Conservation (phyloP, 2,888 invertebrate genomes). For the Euproctis similis region DNA sequence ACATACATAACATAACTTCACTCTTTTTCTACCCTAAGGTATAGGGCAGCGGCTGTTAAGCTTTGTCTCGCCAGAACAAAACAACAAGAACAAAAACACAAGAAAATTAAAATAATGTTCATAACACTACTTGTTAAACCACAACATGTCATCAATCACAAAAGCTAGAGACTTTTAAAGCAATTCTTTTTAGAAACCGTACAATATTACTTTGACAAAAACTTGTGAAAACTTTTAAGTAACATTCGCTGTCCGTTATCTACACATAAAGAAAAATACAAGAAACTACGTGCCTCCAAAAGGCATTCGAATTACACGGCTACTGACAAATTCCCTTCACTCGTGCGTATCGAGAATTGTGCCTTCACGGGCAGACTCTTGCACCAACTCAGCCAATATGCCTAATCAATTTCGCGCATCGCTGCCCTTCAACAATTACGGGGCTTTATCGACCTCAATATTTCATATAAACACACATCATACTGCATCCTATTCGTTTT, state of each 20-base stretch:
- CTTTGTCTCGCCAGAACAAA: too few relatives aligned
- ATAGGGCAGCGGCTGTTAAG: too few relatives aligned
- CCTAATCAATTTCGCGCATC: slow-evolving; percentile 57
- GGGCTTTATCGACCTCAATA: slow-evolving; percentile 34
- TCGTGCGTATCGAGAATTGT: slow-evolving; percentile 25
- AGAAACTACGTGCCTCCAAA: slow-evolving; percentile 7
- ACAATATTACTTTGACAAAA: too few relatives aligned
- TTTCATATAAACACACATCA: slow-evolving; percentile 30
- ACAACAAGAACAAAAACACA: too few relatives aligned
- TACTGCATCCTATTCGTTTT: slow-evolving; percentile 16
- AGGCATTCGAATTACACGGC: slow-evolving; percentile 31
- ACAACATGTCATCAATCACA: slow-evolving; percentile 2
- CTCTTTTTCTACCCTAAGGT: too few relatives aligned
- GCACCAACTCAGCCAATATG: slow-evolving; percentile 29
- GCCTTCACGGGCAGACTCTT: slow-evolving; percentile 17
- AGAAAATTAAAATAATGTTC: neutral
- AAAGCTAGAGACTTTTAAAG: neutral
- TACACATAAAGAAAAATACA: slow-evolving; percentile 4
- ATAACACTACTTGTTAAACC: slow-evolving; percentile 1
- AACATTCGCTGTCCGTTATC: neutral
- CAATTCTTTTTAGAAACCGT: neutral
- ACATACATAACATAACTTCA: too few relatives aligned
- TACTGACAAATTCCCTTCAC: slow-evolving; percentile 26
- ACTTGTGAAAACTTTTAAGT: neutral
- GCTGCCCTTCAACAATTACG: slow-evolving; percentile 52